Evolutionary conservation across 2,113 vertebrate species (phyloP), one percentile per base, ranked within the genome.

Genomic region (Ciconia stormi): DNA sequence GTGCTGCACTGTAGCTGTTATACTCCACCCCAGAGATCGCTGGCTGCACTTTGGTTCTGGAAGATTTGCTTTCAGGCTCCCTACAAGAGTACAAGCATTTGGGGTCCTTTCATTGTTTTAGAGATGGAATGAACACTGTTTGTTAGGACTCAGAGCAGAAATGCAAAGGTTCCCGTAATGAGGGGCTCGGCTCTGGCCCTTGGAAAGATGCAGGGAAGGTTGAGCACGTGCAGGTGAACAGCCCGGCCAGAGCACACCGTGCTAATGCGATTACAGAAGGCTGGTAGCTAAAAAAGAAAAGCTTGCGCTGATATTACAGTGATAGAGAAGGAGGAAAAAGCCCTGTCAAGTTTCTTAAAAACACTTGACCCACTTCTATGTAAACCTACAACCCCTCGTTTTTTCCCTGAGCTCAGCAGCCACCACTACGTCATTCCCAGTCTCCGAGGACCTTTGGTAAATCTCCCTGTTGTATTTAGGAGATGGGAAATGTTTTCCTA

Each of bases 201-300:
- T n/a, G 47, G 76, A 73, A 85, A 36, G 66, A 59, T 1, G 36
- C n/a, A 46, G 71, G 58, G 58, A 79, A 76, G 84, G 67, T 1
- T 36, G 69, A 92, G 81, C 52, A 17, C 63, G 16, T 1, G 26
- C 2, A 0, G 53, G 49, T 6, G 20, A 83, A 23, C 4, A 13
- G 86, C 56, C 56, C 0, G 0, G 63, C 16, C 72, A 20, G 59
- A 78, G 82, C 73, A 78, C 0, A 0, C 73, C 9, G 6, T 13
- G 38, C 61, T 67, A 62, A 62, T 17, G 34, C 0, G 2, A 38
- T 69, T 73, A 90, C 76, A 86, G 67, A 74, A 63, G 65, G 36
- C 20, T 91, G 69, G 4, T 81, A 91, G 89, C 86, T 82, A 22
- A 90, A 84, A 87, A 87, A 44, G 69, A 97, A 95, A 97, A 94